Percentiles rank a stretch among this genome's conserved stretches.
Conservation (phyloP, 2,797 vertebrate species). For the Hyperoplus immaculatus region DNA sequence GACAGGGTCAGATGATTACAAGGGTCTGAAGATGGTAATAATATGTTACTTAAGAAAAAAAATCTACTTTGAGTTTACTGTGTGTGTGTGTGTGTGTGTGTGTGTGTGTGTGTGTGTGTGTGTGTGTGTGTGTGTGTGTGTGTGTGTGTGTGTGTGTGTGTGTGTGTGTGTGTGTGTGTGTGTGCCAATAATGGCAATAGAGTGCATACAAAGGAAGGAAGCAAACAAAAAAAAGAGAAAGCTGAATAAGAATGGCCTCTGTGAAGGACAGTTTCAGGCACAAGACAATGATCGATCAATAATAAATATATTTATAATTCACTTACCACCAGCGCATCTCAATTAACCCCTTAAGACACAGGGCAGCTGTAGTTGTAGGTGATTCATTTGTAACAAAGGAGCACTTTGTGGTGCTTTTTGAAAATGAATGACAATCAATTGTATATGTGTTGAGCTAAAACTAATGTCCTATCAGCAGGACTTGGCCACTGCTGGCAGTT, state of each 20-base stretch:
- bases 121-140: too few species aligned
- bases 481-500: not conserved
- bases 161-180: not conserved
- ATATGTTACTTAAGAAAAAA: not conserved
- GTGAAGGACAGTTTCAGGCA: slow-evolving; percentile 34
- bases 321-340: slow-evolving; percentile 21
- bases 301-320: slow-evolving; percentile 49
- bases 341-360: slow-evolving; percentile 29
- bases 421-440: not conserved
- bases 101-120: too few species aligned
- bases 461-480: slow-evolving; percentile 26
- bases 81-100: too few species aligned
- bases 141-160: too few species aligned
- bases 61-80: too few species aligned
- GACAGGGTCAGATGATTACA: slow-evolving; percentile 15
- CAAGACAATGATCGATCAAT: slow-evolving; percentile 54
- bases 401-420: slow-evolving; percentile 4
- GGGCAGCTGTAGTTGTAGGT: not conserved
- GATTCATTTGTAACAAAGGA: slow-evolving; percentile 13
- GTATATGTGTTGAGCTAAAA: not conserved
- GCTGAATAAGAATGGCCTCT: slow-evolving; percentile 10
- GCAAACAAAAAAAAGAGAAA: slow-evolving; percentile 6
- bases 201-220: slow-evolving; percentile 22
- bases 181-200: not conserved
- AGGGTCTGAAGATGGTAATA: slow-evolving; percentile 5